Base-by-base conservation (phyloP, 2,888 invertebrate genomes). In the Andrena flavipes region DNA sequence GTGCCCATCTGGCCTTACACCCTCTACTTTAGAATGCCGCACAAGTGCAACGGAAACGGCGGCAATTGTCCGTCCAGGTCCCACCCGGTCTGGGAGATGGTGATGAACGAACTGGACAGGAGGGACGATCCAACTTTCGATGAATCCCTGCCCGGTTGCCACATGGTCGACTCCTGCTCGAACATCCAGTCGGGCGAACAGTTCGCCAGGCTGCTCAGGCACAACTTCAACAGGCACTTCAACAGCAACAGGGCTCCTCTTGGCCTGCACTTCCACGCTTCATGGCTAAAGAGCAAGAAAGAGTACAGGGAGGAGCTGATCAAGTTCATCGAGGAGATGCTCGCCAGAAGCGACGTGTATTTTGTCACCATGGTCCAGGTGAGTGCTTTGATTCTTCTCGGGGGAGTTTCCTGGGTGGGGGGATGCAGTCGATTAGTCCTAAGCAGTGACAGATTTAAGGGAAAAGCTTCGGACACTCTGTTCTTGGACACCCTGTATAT, bases 1-100 rank as follows among this genome's bases (percentile, higher is more conserved):
- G 98, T 98, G 33, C 98, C 98, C 70, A 97, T 98, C 93, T 99
- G 99, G 99, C 99, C 99, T 0, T 99, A 99, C 95, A 99, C 99
- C 2, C 95, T 99, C 30, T 99, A 99, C 95, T 99, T 98, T 96
- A 96, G 98, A 84, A 98, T 99, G 97, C 98, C 98, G 0, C 98
- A 99, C 95, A 98, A 97, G 94, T 98, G 98, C 94, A 98, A 98
- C 94, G 98, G 98, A 84, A 98, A 98, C 93, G 98, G 98, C 20
- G 98, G 98, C 93, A 98, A 98, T 94, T 98, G 98, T 92, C 98
- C 98, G 29, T 97, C 97, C 65, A 90, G 94, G 84, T 97, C 97
- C 91, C 98, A 98, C 92, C 98, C 98, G 33, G 98, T 98, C 59
- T 98, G 98, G 98, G 98, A 98, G 95, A 98, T 98, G 96, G 98